These are phyloP conservation scores for Parapsyche elsis DNA, from an alignment of 1,140 invertebrate genomes.

Conservation along the genomic window DNA sequence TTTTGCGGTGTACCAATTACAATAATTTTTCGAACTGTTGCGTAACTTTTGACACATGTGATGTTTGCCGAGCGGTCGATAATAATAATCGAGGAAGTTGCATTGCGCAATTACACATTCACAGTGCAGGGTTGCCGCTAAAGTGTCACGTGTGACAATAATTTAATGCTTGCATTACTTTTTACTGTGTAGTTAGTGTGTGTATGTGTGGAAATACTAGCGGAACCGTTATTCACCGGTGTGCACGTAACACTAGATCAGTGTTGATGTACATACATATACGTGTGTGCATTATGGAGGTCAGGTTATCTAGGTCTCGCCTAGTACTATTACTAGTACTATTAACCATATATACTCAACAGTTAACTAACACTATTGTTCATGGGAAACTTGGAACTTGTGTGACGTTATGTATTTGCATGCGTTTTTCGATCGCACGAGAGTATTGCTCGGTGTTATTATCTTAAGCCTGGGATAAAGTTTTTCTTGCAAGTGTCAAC, in stretches of 20 bases:
- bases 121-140: not conserved
- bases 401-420: too few species aligned
- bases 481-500: too few species aligned
- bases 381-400: too few species aligned
- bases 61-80: too few species aligned
- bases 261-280: slow-evolving; percentile 12
- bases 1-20: not conserved
- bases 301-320: slow-evolving; percentile 37
- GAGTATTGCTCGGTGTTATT: too few species aligned
- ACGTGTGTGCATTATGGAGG: slow-evolving; percentile 35
- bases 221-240: slow-evolving; percentile 30
- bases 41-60: not conserved
- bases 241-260: slow-evolving; percentile 22
- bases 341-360: too few species aligned
- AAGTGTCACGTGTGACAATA: not conserved
- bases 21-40: not conserved
- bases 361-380: too few species aligned
- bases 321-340: not conserved
- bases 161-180: not conserved
- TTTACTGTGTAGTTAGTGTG: not conserved
- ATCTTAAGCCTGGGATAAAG: too few species aligned
- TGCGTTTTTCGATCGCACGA: too few species aligned
- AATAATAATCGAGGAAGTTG: not conserved
- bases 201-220: slow-evolving; percentile 29
- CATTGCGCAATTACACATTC: not conserved